phyloP scores from a whole-genome alignment of 2,113 vertebrate species.

The Etia nguti region DNA sequence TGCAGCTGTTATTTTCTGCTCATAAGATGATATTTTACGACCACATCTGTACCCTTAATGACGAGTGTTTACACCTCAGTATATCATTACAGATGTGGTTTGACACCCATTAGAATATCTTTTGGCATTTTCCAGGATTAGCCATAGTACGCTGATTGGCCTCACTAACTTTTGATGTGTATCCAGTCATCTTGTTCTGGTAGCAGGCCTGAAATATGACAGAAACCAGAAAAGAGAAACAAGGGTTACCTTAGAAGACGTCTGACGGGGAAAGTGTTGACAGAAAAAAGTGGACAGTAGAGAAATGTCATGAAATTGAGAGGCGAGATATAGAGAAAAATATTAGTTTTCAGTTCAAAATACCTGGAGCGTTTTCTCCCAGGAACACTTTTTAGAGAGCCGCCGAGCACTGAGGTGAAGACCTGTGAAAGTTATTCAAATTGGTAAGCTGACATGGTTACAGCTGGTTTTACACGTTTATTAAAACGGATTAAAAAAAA shows the following conservation, averaged over 20 bases:
- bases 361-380: background rate
- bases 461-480: background rate
- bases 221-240: background rate
- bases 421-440: background rate
- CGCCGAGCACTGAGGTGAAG: background rate
- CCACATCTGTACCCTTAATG: background rate
- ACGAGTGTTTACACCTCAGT: background rate
- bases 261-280: background rate
- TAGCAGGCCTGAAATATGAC: background rate
- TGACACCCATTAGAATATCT: accelerated
- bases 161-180: background rate
- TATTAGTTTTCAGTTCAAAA: background rate
- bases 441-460: background rate
- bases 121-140: background rate
- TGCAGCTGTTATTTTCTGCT: accelerated
- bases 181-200: background rate
- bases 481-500: background rate
- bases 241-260: background rate
- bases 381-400: accelerated
- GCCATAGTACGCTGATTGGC: accelerated
- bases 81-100: accelerated
- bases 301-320: background rate
- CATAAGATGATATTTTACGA: background rate
- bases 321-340: background rate
- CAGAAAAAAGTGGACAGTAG: accelerated